Conservation (phyloP, 2,888 invertebrate genomes). For the Mylabris sibirica region DNA sequence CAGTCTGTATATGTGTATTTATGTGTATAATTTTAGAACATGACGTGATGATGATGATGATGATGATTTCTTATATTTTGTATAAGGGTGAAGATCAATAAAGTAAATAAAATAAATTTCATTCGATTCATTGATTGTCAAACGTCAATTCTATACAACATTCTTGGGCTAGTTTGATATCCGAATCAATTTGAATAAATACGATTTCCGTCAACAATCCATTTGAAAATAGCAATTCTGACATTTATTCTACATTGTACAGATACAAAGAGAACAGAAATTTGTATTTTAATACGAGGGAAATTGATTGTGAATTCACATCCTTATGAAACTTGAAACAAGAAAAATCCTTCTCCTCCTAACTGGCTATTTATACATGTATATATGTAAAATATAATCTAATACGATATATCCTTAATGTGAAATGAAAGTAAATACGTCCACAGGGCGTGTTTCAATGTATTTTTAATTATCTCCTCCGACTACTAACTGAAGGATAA, state of each 20-base stretch:
- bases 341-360: background rate
- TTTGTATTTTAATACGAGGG: background rate
- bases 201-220: constrained; percentile 1
- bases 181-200: constrained; percentile 7
- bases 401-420: constrained; percentile 11
- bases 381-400: constrained; percentile 1
- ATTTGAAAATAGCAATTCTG: constrained; percentile 5
- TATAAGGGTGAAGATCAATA: background rate
- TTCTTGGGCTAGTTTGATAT: constrained; percentile 11
- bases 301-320: constrained; percentile 2
- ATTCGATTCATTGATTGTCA: background rate
- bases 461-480: constrained; percentile 11
- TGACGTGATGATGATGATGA: background rate
- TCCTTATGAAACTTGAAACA: constrained; percentile 10
- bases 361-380: background rate
- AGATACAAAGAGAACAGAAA: background rate
- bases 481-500: constrained; percentile 1
- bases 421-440: constrained; percentile 10
- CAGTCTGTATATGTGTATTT: background rate
- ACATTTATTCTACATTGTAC: background rate
- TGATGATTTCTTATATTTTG: constrained; percentile 6
- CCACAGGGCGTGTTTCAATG: constrained; percentile 7
- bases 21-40: background rate
- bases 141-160: constrained; percentile 8
- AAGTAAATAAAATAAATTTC: background rate